Conservation (phyloP, 2,113 vertebrate species). For the Esox niger region DNA sequence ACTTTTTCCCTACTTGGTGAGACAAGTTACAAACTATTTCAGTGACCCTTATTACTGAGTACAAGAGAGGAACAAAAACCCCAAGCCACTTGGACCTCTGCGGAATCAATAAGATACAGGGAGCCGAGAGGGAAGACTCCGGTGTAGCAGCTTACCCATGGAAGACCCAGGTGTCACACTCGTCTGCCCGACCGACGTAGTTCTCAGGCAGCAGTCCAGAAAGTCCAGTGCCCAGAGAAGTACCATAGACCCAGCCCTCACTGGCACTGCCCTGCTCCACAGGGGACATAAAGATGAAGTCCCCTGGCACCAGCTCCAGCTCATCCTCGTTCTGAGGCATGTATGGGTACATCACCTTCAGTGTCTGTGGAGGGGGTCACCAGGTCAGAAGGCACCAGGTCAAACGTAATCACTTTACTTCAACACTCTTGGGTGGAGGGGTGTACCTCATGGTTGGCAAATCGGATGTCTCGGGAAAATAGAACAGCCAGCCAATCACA, state of each 20-base stretch:
- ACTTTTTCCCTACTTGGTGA: no score
- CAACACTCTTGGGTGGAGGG: neutral
- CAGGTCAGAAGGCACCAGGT: neutral
- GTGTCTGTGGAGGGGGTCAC: slow-evolving; percentile 73
- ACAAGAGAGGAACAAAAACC: no score
- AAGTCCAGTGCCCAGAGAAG: slow-evolving; percentile 85
- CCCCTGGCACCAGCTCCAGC: slow-evolving; percentile 88
- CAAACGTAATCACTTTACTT: no score
- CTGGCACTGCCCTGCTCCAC: slow-evolving; percentile 90
- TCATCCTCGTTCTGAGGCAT: slow-evolving; percentile 94
- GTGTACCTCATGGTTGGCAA: slow-evolving; percentile 91
- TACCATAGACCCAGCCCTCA: slow-evolving; percentile 94
- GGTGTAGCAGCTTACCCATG: slow-evolving; percentile 79
- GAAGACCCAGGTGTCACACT: slow-evolving; percentile 95
- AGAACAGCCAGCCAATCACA: slow-evolving; percentile 93
- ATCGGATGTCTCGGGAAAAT: slow-evolving; percentile 95
- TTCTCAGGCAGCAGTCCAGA: slow-evolving; percentile 96
- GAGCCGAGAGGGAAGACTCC: no score
- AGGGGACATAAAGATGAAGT: slow-evolving; percentile 95
- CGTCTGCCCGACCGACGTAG: slow-evolving; percentile 90
- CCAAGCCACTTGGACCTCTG: no score
- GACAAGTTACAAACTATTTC: neutral
- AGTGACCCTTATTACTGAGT: neutral
- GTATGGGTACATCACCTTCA: slow-evolving; percentile 97
- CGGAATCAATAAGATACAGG: no score